Conservation (phyloP, 2,888 invertebrate species). For the Drosophila multiciliata region DNA sequence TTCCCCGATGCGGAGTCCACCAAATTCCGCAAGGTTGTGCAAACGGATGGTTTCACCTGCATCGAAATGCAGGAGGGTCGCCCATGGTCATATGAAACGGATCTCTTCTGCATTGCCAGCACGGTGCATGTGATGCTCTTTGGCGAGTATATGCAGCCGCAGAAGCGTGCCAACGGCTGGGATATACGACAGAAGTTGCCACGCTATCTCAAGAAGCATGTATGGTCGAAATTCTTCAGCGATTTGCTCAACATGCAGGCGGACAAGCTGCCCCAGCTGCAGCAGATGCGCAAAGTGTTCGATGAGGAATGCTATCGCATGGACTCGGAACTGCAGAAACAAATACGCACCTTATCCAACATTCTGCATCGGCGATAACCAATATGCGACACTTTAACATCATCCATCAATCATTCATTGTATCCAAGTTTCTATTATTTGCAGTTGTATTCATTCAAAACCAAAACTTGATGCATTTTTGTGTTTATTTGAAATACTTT, state of each 20-base stretch:
- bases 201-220: slow-evolving; percentile 90
- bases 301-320: slow-evolving; percentile 84
- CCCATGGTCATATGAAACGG: slow-evolving; percentile 98
- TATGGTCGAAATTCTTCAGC: slow-evolving; percentile 94
- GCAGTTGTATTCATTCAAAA: background rate
- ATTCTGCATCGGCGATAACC: slow-evolving; percentile 84
- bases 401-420: slow-evolving; percentile 7
- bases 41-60: slow-evolving; percentile 93
- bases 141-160: slow-evolving; percentile 95
- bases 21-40: slow-evolving; percentile 91
- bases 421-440: slow-evolving; percentile 10
- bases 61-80: slow-evolving; percentile 96
- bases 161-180: slow-evolving; percentile 88
- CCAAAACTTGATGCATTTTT: background rate
- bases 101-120: slow-evolving; percentile 95
- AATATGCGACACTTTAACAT: slow-evolving; percentile 5
- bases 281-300: slow-evolving; percentile 81
- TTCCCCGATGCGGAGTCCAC: slow-evolving; percentile 90
- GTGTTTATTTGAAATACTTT: background rate
- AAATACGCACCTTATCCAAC: slow-evolving; percentile 84
- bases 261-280: slow-evolving; percentile 90
- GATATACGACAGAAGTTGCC: slow-evolving; percentile 90
- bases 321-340: slow-evolving; percentile 85
- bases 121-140: slow-evolving; percentile 95
- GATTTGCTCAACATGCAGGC: slow-evolving; percentile 93